Percentiles rank a stretch among this genome's conserved stretches.
These are phyloP conservation scores for Drosophila peninsularis DNA, from an alignment of 2,888 invertebrate genomes.

Conservation along the genomic window DNA sequence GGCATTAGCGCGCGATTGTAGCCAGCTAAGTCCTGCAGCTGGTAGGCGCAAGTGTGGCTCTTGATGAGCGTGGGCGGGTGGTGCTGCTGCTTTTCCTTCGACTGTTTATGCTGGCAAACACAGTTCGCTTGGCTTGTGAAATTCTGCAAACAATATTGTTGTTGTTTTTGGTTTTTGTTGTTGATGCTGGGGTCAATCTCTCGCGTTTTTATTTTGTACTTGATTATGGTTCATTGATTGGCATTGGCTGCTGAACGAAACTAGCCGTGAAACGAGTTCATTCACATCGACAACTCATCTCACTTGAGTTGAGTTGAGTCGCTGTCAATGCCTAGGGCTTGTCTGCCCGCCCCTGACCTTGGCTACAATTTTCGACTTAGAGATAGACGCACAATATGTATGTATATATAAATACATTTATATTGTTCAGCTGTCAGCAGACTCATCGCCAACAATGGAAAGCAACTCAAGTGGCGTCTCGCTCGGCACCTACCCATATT, in stretches of 20 bases:
- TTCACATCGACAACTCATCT: conserved; percentile 52
- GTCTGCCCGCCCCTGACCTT: conserved; percentile 71
- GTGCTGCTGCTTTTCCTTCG: conserved; percentile 44
- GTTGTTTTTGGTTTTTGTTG: background rate
- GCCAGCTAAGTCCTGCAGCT: conserved; percentile 80
- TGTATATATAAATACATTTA: conserved; percentile 5
- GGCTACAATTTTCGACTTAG: conserved; percentile 59
- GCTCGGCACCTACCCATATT: conserved; percentile 50
- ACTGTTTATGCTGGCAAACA: conserved; percentile 62
- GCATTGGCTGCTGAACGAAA: conserved; percentile 33
- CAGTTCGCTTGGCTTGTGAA: conserved; percentile 76
- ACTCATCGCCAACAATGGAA: conserved; percentile 42
- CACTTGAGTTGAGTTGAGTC: conserved; percentile 21
- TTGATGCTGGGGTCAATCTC: background rate
- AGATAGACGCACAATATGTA: conserved; percentile 11
- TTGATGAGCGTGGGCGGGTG: conserved; percentile 66
- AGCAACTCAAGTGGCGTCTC: conserved; percentile 58
- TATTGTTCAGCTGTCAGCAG: conserved; percentile 51
- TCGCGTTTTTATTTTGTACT: conserved; percentile 55
- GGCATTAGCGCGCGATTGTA: conserved; percentile 82
- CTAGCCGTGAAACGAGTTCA: conserved; percentile 62
- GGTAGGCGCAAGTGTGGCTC: conserved; percentile 81
- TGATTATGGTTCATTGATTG: conserved; percentile 70
- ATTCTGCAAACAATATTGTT: conserved; percentile 62
- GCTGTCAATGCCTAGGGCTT: conserved; percentile 53